Percentiles rank a stretch among this genome's conserved stretches.
phyloP scores from a whole-genome alignment of 2,888 invertebrate species.

The Hypolimnas misippus region DNA sequence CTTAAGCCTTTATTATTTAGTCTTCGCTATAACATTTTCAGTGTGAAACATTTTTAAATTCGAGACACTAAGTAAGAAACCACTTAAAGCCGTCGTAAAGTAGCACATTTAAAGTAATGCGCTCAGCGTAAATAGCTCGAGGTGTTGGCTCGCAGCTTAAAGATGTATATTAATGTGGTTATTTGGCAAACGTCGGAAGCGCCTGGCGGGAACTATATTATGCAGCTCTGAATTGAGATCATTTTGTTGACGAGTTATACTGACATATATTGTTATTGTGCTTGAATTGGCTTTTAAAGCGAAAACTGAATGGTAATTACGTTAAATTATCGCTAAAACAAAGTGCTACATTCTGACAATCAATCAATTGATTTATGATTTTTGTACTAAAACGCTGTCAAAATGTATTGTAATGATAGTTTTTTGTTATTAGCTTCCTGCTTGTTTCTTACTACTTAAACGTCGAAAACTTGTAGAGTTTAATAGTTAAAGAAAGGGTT shows the following conservation, averaged over 20 bases:
- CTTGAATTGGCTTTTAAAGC: background rate
- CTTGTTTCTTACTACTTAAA: too few species aligned
- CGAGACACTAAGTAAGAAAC: background rate
- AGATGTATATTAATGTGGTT: constrained; percentile 23
- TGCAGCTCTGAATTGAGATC: constrained; percentile 3
- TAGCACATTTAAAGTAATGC: constrained; percentile 11
- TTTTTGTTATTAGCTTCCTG: too few species aligned
- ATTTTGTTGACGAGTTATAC: constrained; percentile 3
- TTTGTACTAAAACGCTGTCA: too few species aligned
- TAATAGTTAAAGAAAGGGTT: too few species aligned
- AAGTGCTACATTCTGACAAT: too few species aligned
- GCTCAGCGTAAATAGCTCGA: constrained; percentile 3
- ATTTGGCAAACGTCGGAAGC: constrained; percentile 21
- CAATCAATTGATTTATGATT: too few species aligned
- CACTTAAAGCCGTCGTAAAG: constrained; percentile 8
- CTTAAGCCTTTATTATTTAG: background rate
- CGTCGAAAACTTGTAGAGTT: too few species aligned
- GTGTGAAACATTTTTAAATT: constrained; percentile 5
- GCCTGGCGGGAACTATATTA: background rate
- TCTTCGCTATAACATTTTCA: background rate
- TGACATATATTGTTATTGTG: background rate
- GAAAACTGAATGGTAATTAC: too few species aligned
- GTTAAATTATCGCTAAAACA: too few species aligned
- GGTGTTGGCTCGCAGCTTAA: constrained; percentile 15
- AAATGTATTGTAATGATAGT: too few species aligned